phyloP scores from a whole-genome alignment of 2,113 vertebrate species.

The Lamprotornis superbus region DNA sequence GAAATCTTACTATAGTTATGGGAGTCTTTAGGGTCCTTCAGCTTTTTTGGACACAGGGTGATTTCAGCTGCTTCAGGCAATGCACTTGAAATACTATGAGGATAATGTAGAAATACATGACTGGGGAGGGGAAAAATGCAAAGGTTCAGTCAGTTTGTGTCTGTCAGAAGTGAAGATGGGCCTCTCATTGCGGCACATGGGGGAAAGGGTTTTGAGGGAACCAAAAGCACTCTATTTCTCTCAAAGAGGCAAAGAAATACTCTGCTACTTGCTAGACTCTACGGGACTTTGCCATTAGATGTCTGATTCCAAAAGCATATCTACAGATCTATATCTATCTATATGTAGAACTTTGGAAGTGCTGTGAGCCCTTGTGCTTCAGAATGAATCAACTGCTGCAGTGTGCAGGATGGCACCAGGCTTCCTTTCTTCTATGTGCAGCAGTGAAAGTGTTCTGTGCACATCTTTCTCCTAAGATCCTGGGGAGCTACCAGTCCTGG shows the following conservation, averaged over 20 bases:
- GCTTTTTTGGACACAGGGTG: background rate
- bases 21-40: background rate
- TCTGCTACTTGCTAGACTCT: background rate
- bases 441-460: background rate
- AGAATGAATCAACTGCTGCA: background rate
- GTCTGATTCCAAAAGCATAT: background rate
- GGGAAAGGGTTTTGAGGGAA: background rate
- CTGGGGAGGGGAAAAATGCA: background rate
- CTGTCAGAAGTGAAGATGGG: background rate
- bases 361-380: background rate
- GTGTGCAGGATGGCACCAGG: background rate
- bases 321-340: background rate
- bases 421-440: background rate
- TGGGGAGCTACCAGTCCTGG: background rate
- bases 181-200: background rate
- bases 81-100: background rate
- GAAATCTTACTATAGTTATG: background rate
- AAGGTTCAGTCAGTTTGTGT: background rate
- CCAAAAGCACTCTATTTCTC: background rate
- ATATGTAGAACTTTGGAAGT: background rate
- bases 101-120: background rate
- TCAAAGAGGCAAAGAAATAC: background rate
- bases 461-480: background rate
- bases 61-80: background rate
- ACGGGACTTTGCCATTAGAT: background rate